Evolutionary conservation across 2,113 vertebrate genomes (phyloP).

Genomic region (Elgaria multicarinata): DNA sequence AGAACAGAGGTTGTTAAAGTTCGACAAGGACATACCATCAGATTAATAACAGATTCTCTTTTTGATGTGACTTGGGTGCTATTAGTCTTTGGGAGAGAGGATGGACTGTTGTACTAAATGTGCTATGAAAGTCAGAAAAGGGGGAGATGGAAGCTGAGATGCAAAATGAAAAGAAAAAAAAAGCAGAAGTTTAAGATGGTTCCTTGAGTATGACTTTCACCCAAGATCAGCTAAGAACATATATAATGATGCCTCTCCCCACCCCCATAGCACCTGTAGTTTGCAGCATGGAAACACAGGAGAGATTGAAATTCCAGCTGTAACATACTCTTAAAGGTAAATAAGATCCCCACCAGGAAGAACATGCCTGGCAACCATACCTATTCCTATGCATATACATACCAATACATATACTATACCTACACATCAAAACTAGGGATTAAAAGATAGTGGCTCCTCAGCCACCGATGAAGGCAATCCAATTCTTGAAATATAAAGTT

Average conservation of each 20-base stretch:
- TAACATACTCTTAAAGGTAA: too few relatives aligned
- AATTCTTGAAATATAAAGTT: not conserved
- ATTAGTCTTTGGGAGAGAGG: constrained; percentile 67
- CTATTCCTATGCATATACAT: too few relatives aligned
- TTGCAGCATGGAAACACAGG: not conserved
- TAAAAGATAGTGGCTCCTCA: not conserved
- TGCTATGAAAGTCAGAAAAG: constrained; percentile 17
- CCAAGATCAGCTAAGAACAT: not conserved
- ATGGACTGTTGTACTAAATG: constrained; percentile 48
- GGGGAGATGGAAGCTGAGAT: constrained; percentile 24
- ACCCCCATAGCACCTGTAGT: too few relatives aligned
- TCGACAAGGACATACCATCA: constrained; percentile 49
- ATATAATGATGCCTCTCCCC: too few relatives aligned
- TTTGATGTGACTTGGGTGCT: constrained; percentile 66
- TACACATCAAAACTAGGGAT: too few relatives aligned
- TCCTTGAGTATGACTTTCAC: not conserved
- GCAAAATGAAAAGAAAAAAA: constrained; percentile 26
- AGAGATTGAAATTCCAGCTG: too few relatives aligned
- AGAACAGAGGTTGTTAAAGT: constrained; percentile 38
- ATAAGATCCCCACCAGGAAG: too few relatives aligned
- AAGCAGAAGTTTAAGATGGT: constrained; percentile 2
- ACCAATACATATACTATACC: too few relatives aligned
- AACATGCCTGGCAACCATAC: too few relatives aligned
- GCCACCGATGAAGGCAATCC: not conserved
- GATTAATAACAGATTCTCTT: constrained; percentile 60